A percentile compares a stretch with the other conserved stretches of the same genome.
phyloP scores from a whole-genome alignment of 2,113 vertebrate species.

The human (Homo sapiens) region GRCh38 chr1:29712001-29712500 shows the following conservation, averaged over 20 bases:
- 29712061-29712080: not conserved
- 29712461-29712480: not conserved
- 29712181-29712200: not conserved
- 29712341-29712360: not conserved
- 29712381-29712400: not conserved
- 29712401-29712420: not conserved
- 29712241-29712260: not conserved
- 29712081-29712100: not conserved
- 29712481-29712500: not conserved
- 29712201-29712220: not conserved
- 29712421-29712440: not conserved
- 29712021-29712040: not conserved
- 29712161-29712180: not conserved
- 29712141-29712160: not conserved
- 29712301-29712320: not conserved
- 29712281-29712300: fast-evolving
- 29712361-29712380: not conserved
- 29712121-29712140: not conserved
- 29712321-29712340: not conserved
- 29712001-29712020: not conserved
- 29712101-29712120: not conserved
- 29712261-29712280: not conserved
- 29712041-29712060: not conserved
- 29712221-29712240: not conserved
- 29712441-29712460: not conserved